phyloP scores from a whole-genome alignment of 2,888 invertebrate genomes.

The Deilephila elpenor region DNA sequence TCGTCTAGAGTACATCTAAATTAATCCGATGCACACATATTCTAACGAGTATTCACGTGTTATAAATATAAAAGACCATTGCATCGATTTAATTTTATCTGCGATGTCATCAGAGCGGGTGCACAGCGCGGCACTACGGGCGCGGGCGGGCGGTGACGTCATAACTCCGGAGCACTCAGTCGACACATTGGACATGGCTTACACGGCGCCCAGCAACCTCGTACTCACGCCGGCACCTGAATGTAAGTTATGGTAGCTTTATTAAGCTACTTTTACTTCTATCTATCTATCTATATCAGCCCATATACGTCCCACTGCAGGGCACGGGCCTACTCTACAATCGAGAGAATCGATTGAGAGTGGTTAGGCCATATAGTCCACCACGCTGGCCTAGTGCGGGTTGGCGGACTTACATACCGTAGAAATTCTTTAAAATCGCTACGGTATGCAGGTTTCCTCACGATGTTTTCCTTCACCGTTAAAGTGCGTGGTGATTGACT shows the following conservation, averaged over 20 bases:
- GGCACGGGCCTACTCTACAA: too few species aligned
- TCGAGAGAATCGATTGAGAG: too few species aligned
- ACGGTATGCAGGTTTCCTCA: too few species aligned
- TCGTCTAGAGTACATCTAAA: not conserved
- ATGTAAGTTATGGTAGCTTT: slow-evolving; percentile 64
- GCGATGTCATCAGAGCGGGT: slow-evolving; percentile 64
- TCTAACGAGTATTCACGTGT: slow-evolving; percentile 10
- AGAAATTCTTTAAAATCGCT: too few species aligned
- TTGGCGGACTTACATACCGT: too few species aligned
- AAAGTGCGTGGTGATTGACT: too few species aligned
- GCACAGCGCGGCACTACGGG: slow-evolving; percentile 63
- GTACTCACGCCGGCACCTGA: slow-evolving; percentile 80
- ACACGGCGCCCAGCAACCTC: slow-evolving; percentile 73
- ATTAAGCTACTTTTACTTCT: too few species aligned
- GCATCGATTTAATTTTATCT: slow-evolving; percentile 28
- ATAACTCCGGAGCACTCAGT: slow-evolving; percentile 71
- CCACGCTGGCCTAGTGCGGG: too few species aligned
- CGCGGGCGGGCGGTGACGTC: slow-evolving; percentile 78
- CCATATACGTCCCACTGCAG: too few species aligned
- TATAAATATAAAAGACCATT: slow-evolving; percentile 21
- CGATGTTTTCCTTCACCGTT: too few species aligned
- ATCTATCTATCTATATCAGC: too few species aligned
- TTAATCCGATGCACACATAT: slow-evolving; percentile 13
- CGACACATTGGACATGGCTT: slow-evolving; percentile 70
- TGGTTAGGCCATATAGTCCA: too few species aligned